Conservation (phyloP, 64 coral and sea anemone species). For the Orbicella faveolata region DNA sequence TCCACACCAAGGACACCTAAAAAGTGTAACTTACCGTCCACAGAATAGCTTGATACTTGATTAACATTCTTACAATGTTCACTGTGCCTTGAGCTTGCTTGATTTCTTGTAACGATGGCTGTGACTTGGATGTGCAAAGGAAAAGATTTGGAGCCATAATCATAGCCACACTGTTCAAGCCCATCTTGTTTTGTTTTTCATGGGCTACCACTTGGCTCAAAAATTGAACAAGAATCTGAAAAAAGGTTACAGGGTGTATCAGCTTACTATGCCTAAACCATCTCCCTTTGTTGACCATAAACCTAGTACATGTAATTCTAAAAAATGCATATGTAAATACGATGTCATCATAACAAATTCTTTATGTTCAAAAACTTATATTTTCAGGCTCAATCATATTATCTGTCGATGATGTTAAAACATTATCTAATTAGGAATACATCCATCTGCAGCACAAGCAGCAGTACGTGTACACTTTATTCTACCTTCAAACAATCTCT, state of each 20-base stretch:
- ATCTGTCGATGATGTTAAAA: too few species aligned
- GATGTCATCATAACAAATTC: too few species aligned
- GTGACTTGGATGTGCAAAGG: constrained; percentile 56
- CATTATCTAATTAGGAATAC: too few species aligned
- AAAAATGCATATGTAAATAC: too few species aligned
- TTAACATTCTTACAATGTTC: constrained; percentile 94
- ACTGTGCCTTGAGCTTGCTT: constrained; percentile 84
- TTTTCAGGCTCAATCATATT: too few species aligned
- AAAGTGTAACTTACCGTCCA: constrained; percentile 82
- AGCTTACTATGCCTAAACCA: too few species aligned
- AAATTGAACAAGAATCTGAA: constrained; percentile 88
- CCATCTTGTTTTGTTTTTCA: constrained; percentile 97
- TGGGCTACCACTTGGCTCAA: constrained; percentile 69
- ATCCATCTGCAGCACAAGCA: too few species aligned
- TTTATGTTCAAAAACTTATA: too few species aligned
- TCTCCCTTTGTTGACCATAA: not conserved
- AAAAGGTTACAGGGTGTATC: not conserved
- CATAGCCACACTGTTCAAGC: constrained; percentile 96
- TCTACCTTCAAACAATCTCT: constrained; percentile 88
- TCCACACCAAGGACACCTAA: not conserved
- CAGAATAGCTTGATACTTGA: constrained; percentile 96
- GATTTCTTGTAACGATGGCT: constrained; percentile 69
- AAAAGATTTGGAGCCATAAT: constrained; percentile 97
- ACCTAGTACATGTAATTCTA: not conserved
- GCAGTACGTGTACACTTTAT: too few species aligned